Evolutionary conservation across 1,140 invertebrate species (phyloP).

Genomic region (Maniola jurtina): DNA sequence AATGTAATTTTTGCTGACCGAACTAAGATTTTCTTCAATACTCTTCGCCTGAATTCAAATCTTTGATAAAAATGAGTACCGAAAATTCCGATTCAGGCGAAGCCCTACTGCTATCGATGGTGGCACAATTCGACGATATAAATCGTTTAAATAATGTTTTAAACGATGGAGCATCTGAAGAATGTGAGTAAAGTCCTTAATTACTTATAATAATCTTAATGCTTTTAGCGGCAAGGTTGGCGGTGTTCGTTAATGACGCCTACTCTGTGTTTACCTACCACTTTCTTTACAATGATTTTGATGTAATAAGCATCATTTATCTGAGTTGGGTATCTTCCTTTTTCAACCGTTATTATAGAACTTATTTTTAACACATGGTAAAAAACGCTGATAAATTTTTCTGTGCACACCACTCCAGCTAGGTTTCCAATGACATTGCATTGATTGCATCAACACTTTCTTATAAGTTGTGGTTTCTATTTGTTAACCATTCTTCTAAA

Average conservation of each 20-base stretch:
- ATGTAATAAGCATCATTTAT: too few species aligned
- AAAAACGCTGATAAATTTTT: too few species aligned
- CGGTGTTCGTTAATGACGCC: slow-evolving; percentile 22
- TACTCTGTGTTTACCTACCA: neutral
- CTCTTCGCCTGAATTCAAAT: neutral
- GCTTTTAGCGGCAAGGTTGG: slow-evolving; percentile 20
- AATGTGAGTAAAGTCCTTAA: slow-evolving; percentile 78
- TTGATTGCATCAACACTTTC: too few species aligned
- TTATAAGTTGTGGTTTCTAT: too few species aligned
- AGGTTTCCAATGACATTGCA: too few species aligned
- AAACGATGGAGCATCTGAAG: slow-evolving; percentile 82
- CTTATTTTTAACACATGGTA: too few species aligned
- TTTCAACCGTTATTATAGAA: too few species aligned
- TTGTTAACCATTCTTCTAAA: too few species aligned
- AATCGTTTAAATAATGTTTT: slow-evolving; percentile 83
- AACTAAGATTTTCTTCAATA: neutral
- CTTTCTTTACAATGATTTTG: neutral
- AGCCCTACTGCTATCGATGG: slow-evolving; percentile 57
- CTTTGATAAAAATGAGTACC: slow-evolving; percentile 55
- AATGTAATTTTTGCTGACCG: slow-evolving; percentile 28
- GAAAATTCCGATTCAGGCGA: slow-evolving; percentile 61
- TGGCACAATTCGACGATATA: slow-evolving; percentile 82
- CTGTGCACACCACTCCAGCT: too few species aligned
- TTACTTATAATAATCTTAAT: neutral
- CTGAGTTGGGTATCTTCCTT: too few species aligned